Evolutionary conservation across 2,113 vertebrate species (phyloP).

Genomic region (Euleptes europaea): DNA sequence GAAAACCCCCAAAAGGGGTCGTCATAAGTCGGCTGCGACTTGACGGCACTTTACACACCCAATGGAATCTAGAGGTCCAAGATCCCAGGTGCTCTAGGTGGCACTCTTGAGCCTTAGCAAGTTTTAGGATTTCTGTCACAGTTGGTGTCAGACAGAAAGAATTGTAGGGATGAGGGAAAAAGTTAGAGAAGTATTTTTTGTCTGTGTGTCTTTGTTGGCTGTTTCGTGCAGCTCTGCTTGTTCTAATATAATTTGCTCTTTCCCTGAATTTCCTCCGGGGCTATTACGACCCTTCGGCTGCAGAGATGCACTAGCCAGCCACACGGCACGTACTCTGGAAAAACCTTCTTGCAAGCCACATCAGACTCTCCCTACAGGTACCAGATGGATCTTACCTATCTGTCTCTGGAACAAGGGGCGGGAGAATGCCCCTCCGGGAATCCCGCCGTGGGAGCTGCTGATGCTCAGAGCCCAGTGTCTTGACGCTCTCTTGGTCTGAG

Average conservation of each 20-base stretch:
- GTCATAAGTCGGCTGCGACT: too few relatives aligned
- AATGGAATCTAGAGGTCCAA: too few relatives aligned
- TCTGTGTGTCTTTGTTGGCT: neutral
- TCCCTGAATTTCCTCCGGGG: neutral
- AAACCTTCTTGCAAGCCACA: neutral
- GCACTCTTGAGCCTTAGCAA: too few relatives aligned
- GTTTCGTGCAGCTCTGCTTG: neutral
- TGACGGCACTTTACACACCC: too few relatives aligned
- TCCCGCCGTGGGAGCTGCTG: conserved; percentile 55
- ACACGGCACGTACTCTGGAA: neutral
- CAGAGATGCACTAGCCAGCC: neutral
- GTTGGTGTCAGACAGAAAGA: neutral
- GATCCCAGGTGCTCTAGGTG: too few relatives aligned
- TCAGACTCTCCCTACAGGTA: rapidly evolving
- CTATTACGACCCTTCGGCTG: neutral
- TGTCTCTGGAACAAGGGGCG: conserved; percentile 74
- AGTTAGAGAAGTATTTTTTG: neutral
- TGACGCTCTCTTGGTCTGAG: conserved; percentile 81
- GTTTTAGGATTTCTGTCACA: too few relatives aligned
- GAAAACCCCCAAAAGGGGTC: too few relatives aligned
- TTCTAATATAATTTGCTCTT: neutral
- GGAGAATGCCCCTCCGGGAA: conserved; percentile 72
- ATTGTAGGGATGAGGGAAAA: neutral
- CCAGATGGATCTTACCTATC: conserved; percentile 73
- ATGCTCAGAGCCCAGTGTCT: conserved; percentile 69